Evolutionary conservation across 2,113 vertebrate species (phyloP), one percentile per base, ranked within the genome.

Genomic region (Oophaga pumilio): DNA sequence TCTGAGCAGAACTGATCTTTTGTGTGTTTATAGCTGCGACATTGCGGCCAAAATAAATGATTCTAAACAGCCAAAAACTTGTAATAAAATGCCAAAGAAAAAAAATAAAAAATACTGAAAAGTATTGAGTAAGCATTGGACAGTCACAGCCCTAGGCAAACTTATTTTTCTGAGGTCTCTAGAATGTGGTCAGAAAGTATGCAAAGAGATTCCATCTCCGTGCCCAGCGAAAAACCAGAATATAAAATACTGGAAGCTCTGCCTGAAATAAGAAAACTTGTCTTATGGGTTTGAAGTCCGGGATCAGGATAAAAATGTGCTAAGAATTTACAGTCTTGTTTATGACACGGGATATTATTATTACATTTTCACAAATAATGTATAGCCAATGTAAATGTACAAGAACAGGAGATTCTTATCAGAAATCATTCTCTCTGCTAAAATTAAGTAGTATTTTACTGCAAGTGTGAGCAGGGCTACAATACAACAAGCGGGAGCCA

Each of bases 201-300:
- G 88, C 66, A 76, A n/a, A 68, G 85, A 76, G 59, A 85, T 89
- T 84, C 79, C 85, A 73, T 85, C 57, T 49, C 33, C 53, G 66
- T 59, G 66, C 68, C 71, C 71, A 68, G 26, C 11, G 12, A 13
- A 52, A 87, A 88, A 80, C 24, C 64, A 60, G 59, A 82, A 24
- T 59, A 24, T 53, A 59, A 53, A 74, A 83, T n/a, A 53, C 57
- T 69, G 43, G 59, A 66, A 86, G 60, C 60, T 20, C 76, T 86
- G 85, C 85, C 59, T 76, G 59, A 68, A 78, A 79, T 86, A 79
- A 86, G 26, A 56, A 86, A 52, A n/a, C 18, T 60, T 86, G 76
- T 79, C 76, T 86, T 56, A 28, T 62, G 22, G 73, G 52, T 86
- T 59, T 86, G 8, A 66, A 66, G 7, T 33, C 60, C 57, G 50